A percentile compares a stretch with the other conserved stretches of the same genome.
phyloP scores from a whole-genome alignment of 1,140 invertebrate species.

The Laupala kohalensis region DNA sequence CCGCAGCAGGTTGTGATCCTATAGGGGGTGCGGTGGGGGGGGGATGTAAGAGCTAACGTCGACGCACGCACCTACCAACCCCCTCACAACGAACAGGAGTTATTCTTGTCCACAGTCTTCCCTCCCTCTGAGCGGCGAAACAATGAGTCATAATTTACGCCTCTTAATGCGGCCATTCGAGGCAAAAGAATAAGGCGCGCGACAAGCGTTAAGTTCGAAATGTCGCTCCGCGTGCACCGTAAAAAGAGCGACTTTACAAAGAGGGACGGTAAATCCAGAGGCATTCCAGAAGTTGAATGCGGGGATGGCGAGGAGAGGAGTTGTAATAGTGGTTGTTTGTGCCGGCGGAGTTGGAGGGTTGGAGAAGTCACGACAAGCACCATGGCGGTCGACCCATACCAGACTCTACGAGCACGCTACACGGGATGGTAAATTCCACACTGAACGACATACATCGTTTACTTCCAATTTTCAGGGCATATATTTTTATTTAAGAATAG shows the following conservation, averaged over 20 bases:
- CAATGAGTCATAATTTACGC: not conserved
- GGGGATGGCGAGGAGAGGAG: too few relatives aligned
- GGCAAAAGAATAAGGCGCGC: not conserved
- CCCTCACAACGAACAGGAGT: not conserved
- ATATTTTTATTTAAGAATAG: too few relatives aligned
- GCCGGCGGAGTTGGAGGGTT: too few relatives aligned
- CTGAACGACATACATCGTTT: too few relatives aligned
- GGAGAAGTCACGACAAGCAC: too few relatives aligned
- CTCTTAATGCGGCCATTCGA: not conserved
- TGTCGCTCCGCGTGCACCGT: not conserved
- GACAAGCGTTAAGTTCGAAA: not conserved
- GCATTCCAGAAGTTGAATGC: not conserved
- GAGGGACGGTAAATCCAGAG: not conserved
- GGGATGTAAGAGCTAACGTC: too few relatives aligned
- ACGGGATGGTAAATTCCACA: too few relatives aligned
- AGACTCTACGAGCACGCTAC: too few relatives aligned
- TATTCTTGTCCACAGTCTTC: not conserved
- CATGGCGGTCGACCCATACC: too few relatives aligned
- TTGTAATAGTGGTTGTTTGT: not conserved
- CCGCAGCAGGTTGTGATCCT: too few relatives aligned
- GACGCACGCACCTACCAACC: not conserved
- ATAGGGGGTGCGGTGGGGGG: too few relatives aligned
- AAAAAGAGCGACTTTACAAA: not conserved
- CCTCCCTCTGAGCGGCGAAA: not conserved
- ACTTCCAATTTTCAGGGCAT: too few relatives aligned